Percentiles rank a stretch among this genome's conserved stretches.
phyloP scores from a whole-genome alignment of 2,888 invertebrate genomes.

The Heterodera filipjevi region DNA sequence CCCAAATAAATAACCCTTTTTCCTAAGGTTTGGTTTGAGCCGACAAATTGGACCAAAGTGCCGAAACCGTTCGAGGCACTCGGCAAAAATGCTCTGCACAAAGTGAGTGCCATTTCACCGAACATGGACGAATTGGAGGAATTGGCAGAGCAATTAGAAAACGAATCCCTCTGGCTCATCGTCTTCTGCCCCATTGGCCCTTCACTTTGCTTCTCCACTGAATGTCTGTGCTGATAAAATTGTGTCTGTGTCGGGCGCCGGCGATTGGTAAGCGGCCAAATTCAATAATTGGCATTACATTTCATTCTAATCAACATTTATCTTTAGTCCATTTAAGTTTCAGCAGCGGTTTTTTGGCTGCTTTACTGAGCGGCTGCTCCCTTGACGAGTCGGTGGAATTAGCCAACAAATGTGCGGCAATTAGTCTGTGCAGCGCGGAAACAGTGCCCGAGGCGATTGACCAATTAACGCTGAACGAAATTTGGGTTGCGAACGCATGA shows the following conservation, averaged over 20 bases:
- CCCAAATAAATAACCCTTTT: background rate
- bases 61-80: conserved; percentile 63
- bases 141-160: background rate
- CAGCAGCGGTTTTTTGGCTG: conserved; percentile 42
- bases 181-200: background rate
- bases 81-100: conserved; percentile 37
- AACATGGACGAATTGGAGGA: conserved; percentile 46
- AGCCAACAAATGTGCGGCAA: conserved; percentile 36
- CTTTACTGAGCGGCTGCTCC: conserved; percentile 26
- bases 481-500: too few species aligned
- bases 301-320: background rate
- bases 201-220: conserved; percentile 20
- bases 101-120: conserved; percentile 48
- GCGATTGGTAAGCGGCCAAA: conserved; percentile 46
- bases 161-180: conserved; percentile 22
- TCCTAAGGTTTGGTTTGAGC: conserved; percentile 68
- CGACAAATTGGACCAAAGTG: conserved; percentile 67
- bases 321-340: conserved; percentile 39
- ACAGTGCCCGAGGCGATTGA: conserved; percentile 26
- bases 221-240: conserved; percentile 37
- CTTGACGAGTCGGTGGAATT: conserved; percentile 28
- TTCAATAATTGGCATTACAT: background rate
- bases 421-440: conserved; percentile 21
- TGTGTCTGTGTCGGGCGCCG: conserved; percentile 61
- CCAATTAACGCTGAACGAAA: background rate